Evolutionary conservation across 2,797 vertebrate species (phyloP).

Genomic region (Pangasius macronema): DNA sequence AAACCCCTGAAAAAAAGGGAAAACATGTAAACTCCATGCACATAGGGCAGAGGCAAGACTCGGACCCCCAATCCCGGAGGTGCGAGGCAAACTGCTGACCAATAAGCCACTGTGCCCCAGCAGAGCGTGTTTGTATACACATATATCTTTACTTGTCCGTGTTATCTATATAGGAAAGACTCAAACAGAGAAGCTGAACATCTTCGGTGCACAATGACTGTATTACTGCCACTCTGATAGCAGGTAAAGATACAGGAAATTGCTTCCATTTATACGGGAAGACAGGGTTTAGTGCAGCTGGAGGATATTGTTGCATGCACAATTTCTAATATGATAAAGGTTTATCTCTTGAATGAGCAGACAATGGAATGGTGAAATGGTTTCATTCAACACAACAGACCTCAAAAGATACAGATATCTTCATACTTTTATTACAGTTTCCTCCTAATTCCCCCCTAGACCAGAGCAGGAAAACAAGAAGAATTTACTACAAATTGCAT

Average conservation of each 20-base stretch:
- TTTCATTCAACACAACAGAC: background rate
- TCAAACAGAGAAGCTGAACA: background rate
- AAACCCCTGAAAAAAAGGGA: no score
- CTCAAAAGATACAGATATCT: background rate
- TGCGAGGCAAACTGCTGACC: no score
- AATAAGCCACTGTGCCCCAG: no score
- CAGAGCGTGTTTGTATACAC: background rate
- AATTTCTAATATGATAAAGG: background rate
- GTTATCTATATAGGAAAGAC: background rate
- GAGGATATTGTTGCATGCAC: constrained; percentile 3
- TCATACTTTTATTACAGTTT: background rate
- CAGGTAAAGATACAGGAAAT: constrained; percentile 16
- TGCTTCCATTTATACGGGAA: constrained; percentile 11
- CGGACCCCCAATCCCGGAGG: no score
- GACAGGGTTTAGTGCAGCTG: background rate
- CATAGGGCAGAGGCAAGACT: no score
- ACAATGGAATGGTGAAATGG: background rate
- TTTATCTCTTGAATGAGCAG: constrained; percentile 1
- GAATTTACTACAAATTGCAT: background rate
- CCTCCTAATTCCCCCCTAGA: background rate
- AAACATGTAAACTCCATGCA: no score
- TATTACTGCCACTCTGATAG: constrained; percentile 4
- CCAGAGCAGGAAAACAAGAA: background rate
- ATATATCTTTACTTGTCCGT: background rate
- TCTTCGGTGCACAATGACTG: background rate